These are phyloP conservation scores for Spea bombifrons DNA, from an alignment of 2,113 vertebrate genomes.

Conservation along the genomic window DNA sequence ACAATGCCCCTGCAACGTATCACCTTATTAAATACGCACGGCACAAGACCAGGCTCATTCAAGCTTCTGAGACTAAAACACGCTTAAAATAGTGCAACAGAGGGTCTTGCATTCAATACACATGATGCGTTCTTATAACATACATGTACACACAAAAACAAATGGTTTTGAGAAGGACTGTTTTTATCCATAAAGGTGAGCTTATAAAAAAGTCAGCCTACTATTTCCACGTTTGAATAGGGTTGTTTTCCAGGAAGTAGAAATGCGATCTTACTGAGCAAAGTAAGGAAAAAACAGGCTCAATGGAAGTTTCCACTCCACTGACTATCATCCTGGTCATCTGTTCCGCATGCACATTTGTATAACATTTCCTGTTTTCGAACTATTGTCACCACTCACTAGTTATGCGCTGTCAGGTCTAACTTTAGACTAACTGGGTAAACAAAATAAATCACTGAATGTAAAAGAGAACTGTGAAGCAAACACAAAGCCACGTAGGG, in stretches of 20 bases:
- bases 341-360: conserved; percentile 88
- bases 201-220: too few relatives aligned
- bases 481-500: neutral
- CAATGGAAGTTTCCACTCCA: conserved; percentile 95
- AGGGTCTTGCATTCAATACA: too few relatives aligned
- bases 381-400: conserved; percentile 87
- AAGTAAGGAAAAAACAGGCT: conserved; percentile 84
- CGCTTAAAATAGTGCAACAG: too few relatives aligned
- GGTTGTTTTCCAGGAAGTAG: conserved; percentile 69
- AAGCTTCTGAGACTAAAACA: too few relatives aligned
- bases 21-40: too few relatives aligned
- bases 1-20: too few relatives aligned
- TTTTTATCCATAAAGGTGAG: too few relatives aligned
- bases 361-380: conserved; percentile 97
- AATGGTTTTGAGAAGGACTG: too few relatives aligned
- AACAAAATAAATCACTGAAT: conserved; percentile 58
- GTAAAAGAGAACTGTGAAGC: conserved; percentile 34
- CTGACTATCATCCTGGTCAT: conserved; percentile 93
- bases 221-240: neutral
- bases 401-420: conserved; percentile 70
- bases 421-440: conserved; percentile 82
- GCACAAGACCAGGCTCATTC: too few relatives aligned
- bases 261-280: conserved; percentile 67
- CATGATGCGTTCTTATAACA: too few relatives aligned
- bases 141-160: too few relatives aligned